Conservation (phyloP, 2,888 invertebrate genomes). For the Tetropium fuscum region DNA sequence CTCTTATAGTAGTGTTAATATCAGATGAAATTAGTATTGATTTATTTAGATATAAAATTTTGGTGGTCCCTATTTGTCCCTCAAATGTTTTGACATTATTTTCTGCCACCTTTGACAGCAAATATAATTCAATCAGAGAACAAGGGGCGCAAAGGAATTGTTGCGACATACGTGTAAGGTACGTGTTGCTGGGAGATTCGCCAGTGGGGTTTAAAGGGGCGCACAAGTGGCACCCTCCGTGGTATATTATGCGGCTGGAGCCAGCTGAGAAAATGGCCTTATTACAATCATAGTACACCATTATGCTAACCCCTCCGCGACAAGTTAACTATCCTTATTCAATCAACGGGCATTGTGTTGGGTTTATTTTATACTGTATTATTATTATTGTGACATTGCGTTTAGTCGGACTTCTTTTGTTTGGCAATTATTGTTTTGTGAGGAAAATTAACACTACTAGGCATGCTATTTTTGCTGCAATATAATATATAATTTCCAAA, state of each 20-base stretch:
- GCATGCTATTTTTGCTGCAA: no score
- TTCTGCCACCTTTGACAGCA: no score
- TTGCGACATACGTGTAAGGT: constrained; percentile 22
- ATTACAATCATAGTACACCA: constrained; percentile 50
- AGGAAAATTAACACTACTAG: constrained; percentile 6
- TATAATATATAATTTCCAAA: no score
- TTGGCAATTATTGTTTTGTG: constrained; percentile 29
- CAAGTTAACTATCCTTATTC: constrained; percentile 56
- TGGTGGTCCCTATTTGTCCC: no score
- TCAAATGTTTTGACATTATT: no score
- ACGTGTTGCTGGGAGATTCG: constrained; percentile 18
- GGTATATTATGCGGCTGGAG: constrained; percentile 25
- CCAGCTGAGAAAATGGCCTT: constrained; percentile 53
- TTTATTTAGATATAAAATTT: no score
- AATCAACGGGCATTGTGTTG: constrained; percentile 53
- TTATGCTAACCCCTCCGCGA: constrained; percentile 40
- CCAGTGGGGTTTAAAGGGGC: neutral
- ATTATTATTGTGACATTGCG: constrained; percentile 49
- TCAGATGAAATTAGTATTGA: no score
- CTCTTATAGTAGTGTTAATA: no score
- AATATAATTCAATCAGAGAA: neutral
- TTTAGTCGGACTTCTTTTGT: constrained; percentile 36
- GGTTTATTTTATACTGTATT: constrained; percentile 31
- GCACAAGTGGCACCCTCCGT: constrained; percentile 29
- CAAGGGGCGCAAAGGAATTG: constrained; percentile 11